Base-by-base conservation (phyloP, 2,113 vertebrate genomes). In the Oryzias melastigma region DNA sequence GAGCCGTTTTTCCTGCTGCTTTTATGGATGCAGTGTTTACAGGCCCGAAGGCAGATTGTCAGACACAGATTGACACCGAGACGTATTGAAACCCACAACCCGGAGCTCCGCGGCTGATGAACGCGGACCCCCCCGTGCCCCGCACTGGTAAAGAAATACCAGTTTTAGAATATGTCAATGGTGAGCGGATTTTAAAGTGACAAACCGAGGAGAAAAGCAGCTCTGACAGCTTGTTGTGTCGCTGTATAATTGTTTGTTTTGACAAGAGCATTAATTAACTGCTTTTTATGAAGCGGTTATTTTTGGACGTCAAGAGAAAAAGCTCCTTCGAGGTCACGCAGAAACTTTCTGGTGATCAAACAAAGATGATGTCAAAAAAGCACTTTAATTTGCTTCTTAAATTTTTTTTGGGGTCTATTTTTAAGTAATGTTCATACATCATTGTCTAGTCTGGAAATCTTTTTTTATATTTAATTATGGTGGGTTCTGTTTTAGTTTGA, bases 21-120 rank as follows among this genome's bases (percentile, higher is more conserved):
- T 57, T 57, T 47, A 44, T 43, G 68, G 35, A 54, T 54, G 27
- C n/a, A 10, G 55, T 43, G 71, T 71, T 75, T 44, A 62, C 52
- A 45, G 62, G 68, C 68, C 80, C 52, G 50, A 60, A 44, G 75
- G 80, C 75, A 50, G 54, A 43, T 50, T 60, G 65, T 66, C 60
- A 49, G 41, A 75, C 2, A 14, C 35, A 40, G 44, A 62, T 27
- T 8, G 40, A 65, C 71, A 62, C 59, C 16, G 49, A 71, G 56
- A 45, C 5, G 2, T 20, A 19, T 59, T 60, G 47, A 66, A 48
- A 69, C 48, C 74, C 50, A 14, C 56, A 53, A 53, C 35, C 62
- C 1, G 7, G 44, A 12, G 35, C n/a, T 61, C 45, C 47, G 68
- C 63, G 47, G 75, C 64, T 48, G 43, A 61, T 47, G 5, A 65